Conservation (phyloP, 92 coral and sea anemone species). For the Phenganax stokvisi region DNA sequence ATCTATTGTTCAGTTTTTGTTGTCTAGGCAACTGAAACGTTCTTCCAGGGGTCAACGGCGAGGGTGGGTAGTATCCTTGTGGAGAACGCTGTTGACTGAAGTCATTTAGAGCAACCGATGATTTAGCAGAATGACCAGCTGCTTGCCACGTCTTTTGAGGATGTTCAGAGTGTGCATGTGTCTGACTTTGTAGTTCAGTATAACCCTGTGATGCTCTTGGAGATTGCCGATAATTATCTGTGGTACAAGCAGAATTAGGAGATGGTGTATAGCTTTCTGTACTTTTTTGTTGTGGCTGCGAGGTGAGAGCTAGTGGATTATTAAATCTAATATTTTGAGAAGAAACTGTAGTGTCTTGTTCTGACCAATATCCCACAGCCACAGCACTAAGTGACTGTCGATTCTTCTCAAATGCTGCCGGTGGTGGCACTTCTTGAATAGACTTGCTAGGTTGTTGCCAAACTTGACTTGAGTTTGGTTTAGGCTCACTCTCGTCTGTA, state of each 20-base stretch:
- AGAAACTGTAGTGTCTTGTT: background rate
- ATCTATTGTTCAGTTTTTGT: background rate
- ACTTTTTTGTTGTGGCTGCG: background rate
- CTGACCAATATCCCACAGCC: slow-evolving; percentile 4
- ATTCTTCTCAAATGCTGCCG: background rate
- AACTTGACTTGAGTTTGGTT: background rate
- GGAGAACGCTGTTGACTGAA: background rate
- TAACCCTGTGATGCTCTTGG: background rate
- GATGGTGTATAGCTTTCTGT: background rate
- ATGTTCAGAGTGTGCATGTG: background rate
- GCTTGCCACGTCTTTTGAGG: background rate
- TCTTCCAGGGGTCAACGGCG: background rate
- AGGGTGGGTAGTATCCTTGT: slow-evolving; percentile 7
- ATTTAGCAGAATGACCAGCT: background rate
- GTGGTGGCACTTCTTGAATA: background rate
- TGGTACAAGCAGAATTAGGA: background rate
- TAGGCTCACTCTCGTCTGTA: background rate
- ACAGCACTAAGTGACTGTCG: background rate
- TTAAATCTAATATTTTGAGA: background rate
- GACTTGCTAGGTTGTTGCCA: background rate
- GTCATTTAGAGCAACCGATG: background rate
- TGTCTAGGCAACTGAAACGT: background rate
- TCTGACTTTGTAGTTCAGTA: background rate
- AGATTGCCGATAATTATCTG: background rate
- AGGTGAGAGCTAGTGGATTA: background rate